Percentiles rank a stretch among this genome's conserved stretches.
Conservation (phyloP, 2,113 vertebrate genomes). For the Microcebus jonahi region DNA sequence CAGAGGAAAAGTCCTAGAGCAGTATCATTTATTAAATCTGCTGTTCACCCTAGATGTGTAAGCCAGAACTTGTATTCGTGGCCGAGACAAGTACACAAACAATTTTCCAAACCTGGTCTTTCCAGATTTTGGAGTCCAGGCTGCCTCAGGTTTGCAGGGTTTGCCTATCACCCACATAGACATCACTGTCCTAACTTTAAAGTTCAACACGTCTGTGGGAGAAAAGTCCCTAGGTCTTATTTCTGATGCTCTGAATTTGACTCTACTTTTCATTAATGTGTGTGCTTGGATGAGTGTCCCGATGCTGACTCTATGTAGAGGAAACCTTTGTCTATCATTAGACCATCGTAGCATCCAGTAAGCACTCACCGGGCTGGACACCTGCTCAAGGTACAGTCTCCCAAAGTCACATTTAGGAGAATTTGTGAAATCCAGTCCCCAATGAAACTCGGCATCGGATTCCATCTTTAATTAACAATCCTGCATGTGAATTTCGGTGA, state of each 20-base stretch:
- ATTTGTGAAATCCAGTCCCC: not conserved
- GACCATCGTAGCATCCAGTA: not conserved
- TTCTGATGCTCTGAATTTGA: not conserved
- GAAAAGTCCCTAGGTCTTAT: not conserved
- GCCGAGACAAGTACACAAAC: not conserved
- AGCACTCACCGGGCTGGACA: not conserved
- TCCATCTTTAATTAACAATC: not conserved
- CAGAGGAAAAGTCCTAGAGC: not conserved
- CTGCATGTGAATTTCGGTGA: not conserved
- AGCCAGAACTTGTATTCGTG: not conserved
- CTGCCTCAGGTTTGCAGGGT: not conserved
- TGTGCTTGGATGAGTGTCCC: not conserved
- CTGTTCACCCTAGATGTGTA: not conserved
- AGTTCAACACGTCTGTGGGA: not conserved
- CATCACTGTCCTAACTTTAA: not conserved
- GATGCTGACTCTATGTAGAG: not conserved
- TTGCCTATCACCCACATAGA: not conserved
- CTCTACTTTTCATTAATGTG: not conserved
- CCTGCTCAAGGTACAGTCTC: not conserved
- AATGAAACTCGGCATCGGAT: not conserved
- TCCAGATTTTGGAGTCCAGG: not conserved
- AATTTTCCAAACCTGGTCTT: not conserved
- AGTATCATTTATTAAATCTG: not conserved
- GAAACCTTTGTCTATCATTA: not conserved
- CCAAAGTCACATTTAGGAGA: not conserved